phyloP scores from a whole-genome alignment of 1,140 invertebrate species.

The Campoletis sonorensis region DNA sequence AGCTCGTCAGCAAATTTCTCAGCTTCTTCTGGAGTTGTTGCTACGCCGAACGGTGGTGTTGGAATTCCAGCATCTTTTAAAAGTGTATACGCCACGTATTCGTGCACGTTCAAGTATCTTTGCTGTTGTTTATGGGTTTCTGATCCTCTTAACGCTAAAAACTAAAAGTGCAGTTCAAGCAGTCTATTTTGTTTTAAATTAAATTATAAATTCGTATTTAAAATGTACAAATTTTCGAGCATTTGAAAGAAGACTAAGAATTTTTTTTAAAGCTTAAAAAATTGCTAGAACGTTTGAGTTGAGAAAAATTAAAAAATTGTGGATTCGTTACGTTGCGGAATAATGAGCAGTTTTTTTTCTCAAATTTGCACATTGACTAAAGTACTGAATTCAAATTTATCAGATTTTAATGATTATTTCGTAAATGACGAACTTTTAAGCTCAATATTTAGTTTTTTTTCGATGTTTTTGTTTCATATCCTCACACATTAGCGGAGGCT shows the following conservation, averaged over 20 bases:
- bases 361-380: neutral
- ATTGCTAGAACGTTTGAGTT: no score
- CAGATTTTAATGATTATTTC: no score
- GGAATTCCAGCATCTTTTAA: constrained; percentile 91
- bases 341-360: no score
- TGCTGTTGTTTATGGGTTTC: constrained; percentile 76
- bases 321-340: neutral
- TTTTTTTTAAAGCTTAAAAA: no score
- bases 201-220: no score
- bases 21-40: constrained; percentile 90
- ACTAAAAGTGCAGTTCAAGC: neutral
- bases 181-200: neutral
- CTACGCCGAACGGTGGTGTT: constrained; percentile 95
- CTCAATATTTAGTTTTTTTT: neutral
- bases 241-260: no score
- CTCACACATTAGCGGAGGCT: no score
- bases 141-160: constrained; percentile 3
- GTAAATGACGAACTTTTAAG: neutral
- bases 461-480: no score
- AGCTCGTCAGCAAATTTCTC: constrained; percentile 87
- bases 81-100: constrained; percentile 94
- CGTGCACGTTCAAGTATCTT: constrained; percentile 94
- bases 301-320: no score
- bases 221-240: no score
- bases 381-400: neutral